phyloP scores from a whole-genome alignment of 2,888 invertebrate species.

The Tetranychus truncatus region DNA sequence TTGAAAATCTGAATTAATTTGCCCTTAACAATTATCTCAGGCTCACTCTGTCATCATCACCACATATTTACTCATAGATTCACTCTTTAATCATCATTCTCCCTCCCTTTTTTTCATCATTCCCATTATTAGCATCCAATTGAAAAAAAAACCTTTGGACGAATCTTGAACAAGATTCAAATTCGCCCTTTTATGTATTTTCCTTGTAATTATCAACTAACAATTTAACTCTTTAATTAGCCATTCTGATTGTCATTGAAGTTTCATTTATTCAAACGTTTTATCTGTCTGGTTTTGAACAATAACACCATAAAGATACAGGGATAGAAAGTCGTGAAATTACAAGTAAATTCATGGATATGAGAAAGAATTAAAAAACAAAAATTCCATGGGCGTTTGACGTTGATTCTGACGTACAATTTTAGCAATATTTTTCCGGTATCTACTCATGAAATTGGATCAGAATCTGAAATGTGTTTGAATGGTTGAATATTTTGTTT shows the following conservation, averaged over 20 bases:
- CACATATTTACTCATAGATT: background rate
- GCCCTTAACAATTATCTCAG: conserved; percentile 3
- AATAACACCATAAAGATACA: background rate
- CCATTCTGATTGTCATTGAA: background rate
- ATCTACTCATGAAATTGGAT: background rate
- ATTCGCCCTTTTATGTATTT: background rate
- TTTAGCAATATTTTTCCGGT: background rate
- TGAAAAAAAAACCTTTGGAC: background rate
- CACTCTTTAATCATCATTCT: background rate
- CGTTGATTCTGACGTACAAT: background rate
- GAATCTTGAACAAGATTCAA: background rate
- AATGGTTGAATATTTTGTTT: background rate
- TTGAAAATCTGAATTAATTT: background rate
- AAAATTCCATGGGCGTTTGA: conserved; percentile 1
- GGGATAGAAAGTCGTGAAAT: background rate
- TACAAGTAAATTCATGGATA: background rate
- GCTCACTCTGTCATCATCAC: too few relatives aligned
- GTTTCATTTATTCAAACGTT: background rate
- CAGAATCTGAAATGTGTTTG: background rate
- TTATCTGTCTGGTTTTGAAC: background rate
- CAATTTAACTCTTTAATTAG: background rate
- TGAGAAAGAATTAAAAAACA: background rate
- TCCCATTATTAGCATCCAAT: conserved; percentile 2
- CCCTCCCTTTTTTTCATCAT: background rate
- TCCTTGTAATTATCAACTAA: background rate